Evolutionary conservation across 2,113 vertebrate genomes (phyloP).

Genomic region (Atrichornis clamosus): DNA sequence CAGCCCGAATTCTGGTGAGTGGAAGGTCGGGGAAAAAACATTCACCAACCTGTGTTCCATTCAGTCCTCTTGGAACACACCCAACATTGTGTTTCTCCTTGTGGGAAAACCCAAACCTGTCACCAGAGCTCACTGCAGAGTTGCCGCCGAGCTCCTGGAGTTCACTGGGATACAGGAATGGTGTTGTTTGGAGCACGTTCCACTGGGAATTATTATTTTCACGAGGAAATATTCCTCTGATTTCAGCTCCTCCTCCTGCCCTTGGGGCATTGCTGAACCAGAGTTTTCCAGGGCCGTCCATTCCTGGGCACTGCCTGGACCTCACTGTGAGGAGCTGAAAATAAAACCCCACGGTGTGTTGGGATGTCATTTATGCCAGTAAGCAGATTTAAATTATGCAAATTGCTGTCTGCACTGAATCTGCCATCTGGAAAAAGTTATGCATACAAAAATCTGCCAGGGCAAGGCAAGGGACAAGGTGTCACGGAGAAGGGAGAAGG

Average conservation of each 20-base stretch:
- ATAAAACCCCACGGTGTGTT: not conserved
- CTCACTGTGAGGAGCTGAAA: not conserved
- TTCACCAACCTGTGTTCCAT: not conserved
- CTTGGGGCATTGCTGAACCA: not conserved
- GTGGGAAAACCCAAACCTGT: not conserved
- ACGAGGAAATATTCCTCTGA: not conserved
- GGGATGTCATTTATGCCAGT: constrained; percentile 22
- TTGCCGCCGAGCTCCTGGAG: not conserved
- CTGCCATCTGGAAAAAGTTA: constrained; percentile 57
- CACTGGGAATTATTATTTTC: not conserved
- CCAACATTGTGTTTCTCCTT: not conserved
- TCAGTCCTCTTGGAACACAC: not conserved
- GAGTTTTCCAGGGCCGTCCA: not conserved
- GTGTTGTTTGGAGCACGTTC: not conserved
- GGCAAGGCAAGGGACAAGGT: not conserved
- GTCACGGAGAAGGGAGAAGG: not conserved
- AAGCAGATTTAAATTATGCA: constrained; percentile 58
- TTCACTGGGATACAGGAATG: not conserved
- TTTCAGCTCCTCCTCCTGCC: not conserved
- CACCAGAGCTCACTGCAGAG: not conserved
- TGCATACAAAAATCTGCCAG: not conserved
- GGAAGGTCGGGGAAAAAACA: not conserved
- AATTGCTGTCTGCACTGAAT: constrained; percentile 41
- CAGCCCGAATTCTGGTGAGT: not conserved
- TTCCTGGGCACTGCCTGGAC: not conserved